Evolutionary conservation across 2,888 invertebrate species (phyloP).

Genomic region (Coenonympha glycerion): DNA sequence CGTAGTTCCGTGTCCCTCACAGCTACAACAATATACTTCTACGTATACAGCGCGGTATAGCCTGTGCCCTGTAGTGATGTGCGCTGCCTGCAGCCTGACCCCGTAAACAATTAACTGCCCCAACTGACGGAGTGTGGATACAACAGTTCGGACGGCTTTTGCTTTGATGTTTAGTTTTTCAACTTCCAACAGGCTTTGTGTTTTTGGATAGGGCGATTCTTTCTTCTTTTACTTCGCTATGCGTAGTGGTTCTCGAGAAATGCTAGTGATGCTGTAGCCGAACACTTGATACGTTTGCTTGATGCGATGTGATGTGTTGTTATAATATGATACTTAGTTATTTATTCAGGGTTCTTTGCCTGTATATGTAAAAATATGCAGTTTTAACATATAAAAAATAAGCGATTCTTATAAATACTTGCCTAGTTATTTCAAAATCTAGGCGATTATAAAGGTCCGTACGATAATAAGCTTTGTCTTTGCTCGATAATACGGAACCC

Average conservation of each 20-base stretch:
- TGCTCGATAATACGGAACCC: no score
- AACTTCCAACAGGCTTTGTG: conserved; percentile 18
- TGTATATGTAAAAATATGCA: no score
- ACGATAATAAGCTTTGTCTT: no score
- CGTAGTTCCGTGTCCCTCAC: not conserved
- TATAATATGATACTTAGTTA: no score
- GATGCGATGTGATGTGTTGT: no score
- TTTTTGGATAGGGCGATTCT: conserved; percentile 14
- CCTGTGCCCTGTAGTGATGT: conserved; percentile 1
- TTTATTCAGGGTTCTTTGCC: no score
- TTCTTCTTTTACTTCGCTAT: conserved; percentile 1
- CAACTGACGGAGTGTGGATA: conserved; percentile 34
- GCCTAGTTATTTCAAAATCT: no score
- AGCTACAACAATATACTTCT: conserved; percentile 6
- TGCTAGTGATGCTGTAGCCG: not conserved
- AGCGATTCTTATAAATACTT: no score
- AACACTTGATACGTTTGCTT: not conserved
- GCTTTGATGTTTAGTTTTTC: conserved; percentile 26
- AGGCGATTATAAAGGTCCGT: no score
- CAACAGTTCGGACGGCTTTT: conserved; percentile 20
- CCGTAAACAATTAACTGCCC: conserved; percentile 49
- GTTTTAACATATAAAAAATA: no score
- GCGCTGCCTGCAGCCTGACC: conserved; percentile 37
- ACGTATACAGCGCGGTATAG: conserved; percentile 8
- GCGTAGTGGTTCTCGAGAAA: conserved; percentile 1